Base-by-base conservation (phyloP, 2,797 vertebrate species). In the Lagorchestes hirsutus region DNA sequence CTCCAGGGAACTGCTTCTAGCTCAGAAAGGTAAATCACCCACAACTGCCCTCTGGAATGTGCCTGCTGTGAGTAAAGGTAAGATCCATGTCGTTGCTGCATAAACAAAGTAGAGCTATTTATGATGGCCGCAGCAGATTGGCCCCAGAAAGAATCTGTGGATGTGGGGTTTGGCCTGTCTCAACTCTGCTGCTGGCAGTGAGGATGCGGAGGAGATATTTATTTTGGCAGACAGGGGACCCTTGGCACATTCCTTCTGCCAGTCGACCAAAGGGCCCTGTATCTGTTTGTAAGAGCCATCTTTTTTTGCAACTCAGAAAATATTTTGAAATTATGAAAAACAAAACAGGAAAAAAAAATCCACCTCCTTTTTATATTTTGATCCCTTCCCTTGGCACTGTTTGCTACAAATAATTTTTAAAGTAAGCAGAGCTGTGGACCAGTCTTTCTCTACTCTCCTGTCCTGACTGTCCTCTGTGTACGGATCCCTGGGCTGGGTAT, bases 41-140 rank as follows among this genome's bases (percentile, higher is more conserved):
- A 16, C 57, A 92, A n/a, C 74, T 29, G 91, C 54, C 18, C 93
- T 40, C 55, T 91, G 92, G 16, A 57, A 56, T 29, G 57, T 0
- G 3, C 95, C 62, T 5, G 8, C 95, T 95, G 94, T 55, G 93
- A 96, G 40, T 50, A 50, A 96, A 97, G 96, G 95, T 92, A 98
- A 94, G 97, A 92, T 34, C 91, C 96, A 93, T 93, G 95, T 98
- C 97, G 96, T 96, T 94, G 94, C 96, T 97, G 28, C 90, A 93
- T 97, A 98, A 98, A 98, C 97, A 98, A 93, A 95, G 93, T 91
- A 92, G 97, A 97, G 96, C 97, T 97, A 95, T 98, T 98, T 98
- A 97, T 18, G 34, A 96, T 18, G 93, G 95, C 92, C 87, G 46
- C 29, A 0, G 97, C 94, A 96, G 55, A 87, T 94, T 3, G 5